A percentile compares a stretch with the other conserved stretches of the same genome.
These are phyloP conservation scores for Ctenosaura bakeri DNA, from an alignment of 2,797 vertebrate genomes.

Conservation along the genomic window DNA sequence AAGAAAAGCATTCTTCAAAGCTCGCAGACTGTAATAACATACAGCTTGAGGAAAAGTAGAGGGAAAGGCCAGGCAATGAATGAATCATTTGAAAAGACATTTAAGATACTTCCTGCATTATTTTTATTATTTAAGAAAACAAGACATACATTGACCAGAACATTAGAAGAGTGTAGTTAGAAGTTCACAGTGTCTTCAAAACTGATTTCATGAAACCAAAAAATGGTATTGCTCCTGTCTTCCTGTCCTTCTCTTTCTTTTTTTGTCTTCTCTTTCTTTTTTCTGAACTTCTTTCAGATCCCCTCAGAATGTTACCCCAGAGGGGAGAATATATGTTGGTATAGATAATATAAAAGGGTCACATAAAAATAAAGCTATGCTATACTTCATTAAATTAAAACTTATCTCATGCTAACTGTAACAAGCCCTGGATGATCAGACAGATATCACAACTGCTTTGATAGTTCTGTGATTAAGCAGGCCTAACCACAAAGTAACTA, in stretches of 20 bases:
- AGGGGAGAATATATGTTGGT: neutral
- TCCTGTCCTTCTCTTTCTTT: neutral
- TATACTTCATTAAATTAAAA: neutral
- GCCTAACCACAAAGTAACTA: neutral
- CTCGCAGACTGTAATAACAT: conserved; percentile 28
- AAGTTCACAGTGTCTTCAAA: neutral
- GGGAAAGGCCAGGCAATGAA: conserved; percentile 5
- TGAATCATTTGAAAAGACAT: neutral
- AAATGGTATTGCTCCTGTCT: neutral
- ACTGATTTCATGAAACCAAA: neutral
- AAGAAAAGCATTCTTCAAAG: conserved; percentile 51
- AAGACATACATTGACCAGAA: neutral
- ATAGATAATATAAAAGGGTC: neutral
- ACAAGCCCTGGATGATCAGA: neutral
- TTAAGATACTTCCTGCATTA: neutral
- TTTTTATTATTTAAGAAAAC: neutral
- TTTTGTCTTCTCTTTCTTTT: neutral
- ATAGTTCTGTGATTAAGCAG: neutral
- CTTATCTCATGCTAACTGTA: neutral
- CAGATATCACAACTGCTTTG: conserved; percentile 3
- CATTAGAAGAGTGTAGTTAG: neutral
- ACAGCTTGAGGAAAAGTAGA: conserved; percentile 51
- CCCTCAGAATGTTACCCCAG: neutral
- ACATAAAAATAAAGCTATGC: neutral
- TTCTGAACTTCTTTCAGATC: neutral